These are phyloP conservation scores for Plodia interpunctella DNA, from an alignment of 1,140 invertebrate species.

Conservation along the genomic window DNA sequence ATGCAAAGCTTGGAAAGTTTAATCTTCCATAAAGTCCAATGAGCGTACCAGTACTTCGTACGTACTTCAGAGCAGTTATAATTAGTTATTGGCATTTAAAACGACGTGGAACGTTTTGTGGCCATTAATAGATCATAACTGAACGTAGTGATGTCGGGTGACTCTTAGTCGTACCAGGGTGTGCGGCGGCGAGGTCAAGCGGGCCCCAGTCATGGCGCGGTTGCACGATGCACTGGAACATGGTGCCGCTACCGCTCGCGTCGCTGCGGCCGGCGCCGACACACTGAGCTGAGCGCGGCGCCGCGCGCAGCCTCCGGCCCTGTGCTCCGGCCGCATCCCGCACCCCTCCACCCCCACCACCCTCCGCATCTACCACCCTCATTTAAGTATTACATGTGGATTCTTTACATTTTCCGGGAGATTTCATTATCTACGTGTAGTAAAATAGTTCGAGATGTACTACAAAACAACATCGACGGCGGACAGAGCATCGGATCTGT, in stretches of 20 bases:
- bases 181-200: constrained; percentile 86
- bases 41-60: too few relatives aligned
- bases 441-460: too few relatives aligned
- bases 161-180: constrained; percentile 81
- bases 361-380: background rate
- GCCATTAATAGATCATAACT: constrained; percentile 40
- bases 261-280: background rate
- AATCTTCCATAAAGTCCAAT: background rate
- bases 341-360: background rate
- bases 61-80: constrained; percentile 34
- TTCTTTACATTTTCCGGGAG: background rate
- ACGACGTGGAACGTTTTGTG: constrained; percentile 19
- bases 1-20: background rate
- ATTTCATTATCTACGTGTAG: background rate
- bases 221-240: constrained; percentile 91
- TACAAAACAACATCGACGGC: too few relatives aligned
- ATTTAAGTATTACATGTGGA: background rate
- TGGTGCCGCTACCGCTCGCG: constrained; percentile 36
- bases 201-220: constrained; percentile 87
- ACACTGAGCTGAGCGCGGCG: background rate
- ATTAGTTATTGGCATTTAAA: constrained; percentile 39
- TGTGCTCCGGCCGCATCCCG: background rate
- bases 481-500: background rate
- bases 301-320: background rate
- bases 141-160: background rate